Percentiles rank a stretch among this genome's conserved stretches.
These are phyloP conservation scores for Emmelina monodactyla DNA, from an alignment of 2,888 invertebrate genomes.

Conservation along the genomic window DNA sequence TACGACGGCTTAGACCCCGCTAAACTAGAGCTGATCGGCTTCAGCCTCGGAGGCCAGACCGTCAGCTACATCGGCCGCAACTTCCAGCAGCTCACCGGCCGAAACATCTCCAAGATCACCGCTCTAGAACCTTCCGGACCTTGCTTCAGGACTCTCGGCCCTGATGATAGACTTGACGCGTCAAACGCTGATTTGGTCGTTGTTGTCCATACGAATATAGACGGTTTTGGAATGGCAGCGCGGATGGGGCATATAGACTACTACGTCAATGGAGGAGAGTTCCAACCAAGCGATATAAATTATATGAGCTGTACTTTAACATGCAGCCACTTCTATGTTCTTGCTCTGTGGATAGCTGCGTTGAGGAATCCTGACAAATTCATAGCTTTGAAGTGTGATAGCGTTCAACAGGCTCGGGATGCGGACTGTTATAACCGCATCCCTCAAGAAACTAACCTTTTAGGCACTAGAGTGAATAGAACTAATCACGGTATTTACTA, in stretches of 20 bases:
- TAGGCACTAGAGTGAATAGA: slow-evolving; percentile 34
- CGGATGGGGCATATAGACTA: slow-evolving; percentile 52
- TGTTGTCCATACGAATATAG: slow-evolving; percentile 54
- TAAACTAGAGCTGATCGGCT: slow-evolving; percentile 43
- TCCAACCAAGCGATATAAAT: slow-evolving; percentile 42
- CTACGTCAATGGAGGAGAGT: slow-evolving; percentile 54
- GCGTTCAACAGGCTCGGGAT: slow-evolving; percentile 45
- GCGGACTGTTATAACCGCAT: slow-evolving; percentile 30
- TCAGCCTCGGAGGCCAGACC: slow-evolving; percentile 51
- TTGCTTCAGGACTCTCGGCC: slow-evolving; percentile 30
- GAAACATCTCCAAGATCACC: slow-evolving; percentile 43
- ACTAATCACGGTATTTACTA: slow-evolving; percentile 41
- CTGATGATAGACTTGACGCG: slow-evolving; percentile 32
- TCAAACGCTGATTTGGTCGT: slow-evolving; percentile 50
- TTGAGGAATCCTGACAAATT: slow-evolving; percentile 40
- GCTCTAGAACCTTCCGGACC: slow-evolving; percentile 52
- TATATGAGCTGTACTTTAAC: slow-evolving; percentile 40
- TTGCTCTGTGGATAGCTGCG: slow-evolving; percentile 38
- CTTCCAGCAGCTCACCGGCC: slow-evolving; percentile 38
- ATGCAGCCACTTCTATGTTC: slow-evolving; percentile 49
- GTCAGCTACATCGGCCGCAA: slow-evolving; percentile 42
- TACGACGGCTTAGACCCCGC: slow-evolving; percentile 36
- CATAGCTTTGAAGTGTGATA: slow-evolving; percentile 36
- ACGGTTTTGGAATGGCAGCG: slow-evolving; percentile 50
- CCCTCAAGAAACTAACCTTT: slow-evolving; percentile 31